A percentile compares a stretch with the other conserved stretches of the same genome.
Conservation (phyloP, 2,113 vertebrate genomes). For the Ptychochromis oligacanthus region DNA sequence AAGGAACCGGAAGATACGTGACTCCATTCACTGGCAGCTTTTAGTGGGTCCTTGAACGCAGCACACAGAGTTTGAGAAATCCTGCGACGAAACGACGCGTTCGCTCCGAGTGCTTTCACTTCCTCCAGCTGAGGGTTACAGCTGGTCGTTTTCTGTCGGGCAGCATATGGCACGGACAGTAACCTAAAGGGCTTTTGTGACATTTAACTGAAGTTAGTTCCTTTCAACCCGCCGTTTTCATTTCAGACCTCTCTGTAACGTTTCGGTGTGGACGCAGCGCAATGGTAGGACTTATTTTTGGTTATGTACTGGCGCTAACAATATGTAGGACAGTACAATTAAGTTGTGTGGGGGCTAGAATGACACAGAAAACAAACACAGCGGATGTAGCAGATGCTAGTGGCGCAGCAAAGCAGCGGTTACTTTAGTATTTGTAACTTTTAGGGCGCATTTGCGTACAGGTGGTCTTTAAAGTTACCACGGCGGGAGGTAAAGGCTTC, state of each 20-base stretch:
- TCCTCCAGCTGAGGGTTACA: neutral
- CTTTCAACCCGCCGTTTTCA: neutral
- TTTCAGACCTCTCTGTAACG: neutral
- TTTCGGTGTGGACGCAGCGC: neutral
- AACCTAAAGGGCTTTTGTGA: neutral
- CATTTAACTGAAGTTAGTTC: neutral
- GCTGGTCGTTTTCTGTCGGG: neutral
- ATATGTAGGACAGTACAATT: rapidly evolving
- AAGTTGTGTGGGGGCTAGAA: neutral
- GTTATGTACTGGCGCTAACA: rapidly evolving
- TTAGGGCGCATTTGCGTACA: neutral
- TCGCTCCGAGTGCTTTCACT: neutral
- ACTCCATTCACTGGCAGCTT: neutral
- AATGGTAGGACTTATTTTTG: neutral
- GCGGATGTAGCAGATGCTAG: no score
- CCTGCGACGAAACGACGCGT: rapidly evolving
- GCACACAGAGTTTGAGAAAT: neutral
- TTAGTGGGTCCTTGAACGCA: neutral
- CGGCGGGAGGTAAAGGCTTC: neutral
- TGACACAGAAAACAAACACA: neutral
- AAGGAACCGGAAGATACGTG: neutral
- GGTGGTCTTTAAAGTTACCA: neutral
- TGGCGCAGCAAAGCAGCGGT: rapidly evolving
- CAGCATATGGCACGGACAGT: neutral
- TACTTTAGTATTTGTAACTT: neutral